Evolutionary conservation across 53 echinoderm and acorn worm genomes (phyloP).

Genomic region (Crossaster papposus): DNA sequence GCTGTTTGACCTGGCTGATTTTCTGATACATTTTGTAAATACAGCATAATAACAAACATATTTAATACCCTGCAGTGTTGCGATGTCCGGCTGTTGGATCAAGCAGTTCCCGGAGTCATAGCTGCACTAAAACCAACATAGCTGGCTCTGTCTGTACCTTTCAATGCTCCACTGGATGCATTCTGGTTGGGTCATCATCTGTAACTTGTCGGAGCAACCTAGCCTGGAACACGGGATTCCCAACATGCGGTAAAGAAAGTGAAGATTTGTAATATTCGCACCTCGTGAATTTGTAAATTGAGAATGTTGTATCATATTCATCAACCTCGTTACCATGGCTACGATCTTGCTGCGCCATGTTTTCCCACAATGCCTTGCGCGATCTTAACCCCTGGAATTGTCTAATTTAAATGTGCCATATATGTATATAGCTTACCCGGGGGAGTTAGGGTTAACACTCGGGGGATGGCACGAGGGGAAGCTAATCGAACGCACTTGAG

Average conservation of each 20-base stretch:
- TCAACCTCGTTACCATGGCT: no score
- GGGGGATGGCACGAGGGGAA: no score
- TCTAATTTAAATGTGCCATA: no score
- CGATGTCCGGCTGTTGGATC: constrained; percentile 56
- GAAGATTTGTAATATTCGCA: neutral
- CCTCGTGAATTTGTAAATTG: neutral
- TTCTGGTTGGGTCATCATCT: constrained; percentile 48
- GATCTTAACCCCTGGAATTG: no score
- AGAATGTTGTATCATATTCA: neutral
- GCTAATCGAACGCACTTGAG: no score
- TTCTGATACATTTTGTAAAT: no score
- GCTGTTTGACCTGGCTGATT: no score
- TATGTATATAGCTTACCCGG: no score
- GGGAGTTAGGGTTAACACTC: no score
- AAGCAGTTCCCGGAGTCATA: constrained; percentile 56
- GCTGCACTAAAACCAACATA: constrained; percentile 64
- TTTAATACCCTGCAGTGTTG: neutral
- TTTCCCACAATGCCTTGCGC: no score
- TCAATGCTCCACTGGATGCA: constrained; percentile 61
- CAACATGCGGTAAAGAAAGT: neutral
- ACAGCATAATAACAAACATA: neutral
- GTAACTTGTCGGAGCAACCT: constrained; percentile 38
- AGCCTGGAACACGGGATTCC: constrained; percentile 42
- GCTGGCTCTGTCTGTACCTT: constrained; percentile 66
- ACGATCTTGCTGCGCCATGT: no score